A percentile compares a stretch with the other conserved stretches of the same genome.
phyloP scores from a whole-genome alignment of 2,888 invertebrate genomes.

The Phlogophora meticulosa region DNA sequence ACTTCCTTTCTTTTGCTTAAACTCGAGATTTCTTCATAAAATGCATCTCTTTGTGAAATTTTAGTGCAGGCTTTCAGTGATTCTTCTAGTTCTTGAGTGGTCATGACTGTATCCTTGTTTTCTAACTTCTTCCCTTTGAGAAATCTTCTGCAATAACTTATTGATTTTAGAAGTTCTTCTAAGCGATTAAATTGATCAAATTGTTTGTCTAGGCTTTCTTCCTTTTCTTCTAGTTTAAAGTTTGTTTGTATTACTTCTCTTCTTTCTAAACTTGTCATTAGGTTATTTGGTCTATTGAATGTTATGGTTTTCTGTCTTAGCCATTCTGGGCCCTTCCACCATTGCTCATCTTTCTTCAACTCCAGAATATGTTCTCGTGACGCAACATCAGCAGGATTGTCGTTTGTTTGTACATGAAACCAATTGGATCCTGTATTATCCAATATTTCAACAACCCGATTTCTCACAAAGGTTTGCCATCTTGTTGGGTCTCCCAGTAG shows the following conservation, averaged over 20 bases:
- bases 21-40: constrained; percentile 9
- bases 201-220: not conserved
- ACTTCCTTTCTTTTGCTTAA: constrained; percentile 1
- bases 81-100: constrained; percentile 3
- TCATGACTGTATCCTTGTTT: constrained; percentile 1
- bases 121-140: constrained; percentile 6
- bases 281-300: constrained; percentile 9
- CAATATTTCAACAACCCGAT: constrained; percentile 28
- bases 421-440: constrained; percentile 26
- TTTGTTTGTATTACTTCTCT: constrained; percentile 8
- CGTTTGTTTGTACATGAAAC: constrained; percentile 21
- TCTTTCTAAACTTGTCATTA: constrained; percentile 19
- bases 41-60: constrained; percentile 4
- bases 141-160: constrained; percentile 22
- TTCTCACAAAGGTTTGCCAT: constrained; percentile 26
- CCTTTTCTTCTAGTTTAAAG: constrained; percentile 1
- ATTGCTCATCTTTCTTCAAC: constrained; percentile 17
- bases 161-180: constrained; percentile 18
- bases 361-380: constrained; percentile 11
- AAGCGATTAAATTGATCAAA: constrained; percentile 22
- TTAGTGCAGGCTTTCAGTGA: constrained; percentile 10
- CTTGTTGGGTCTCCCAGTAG: constrained; percentile 18
- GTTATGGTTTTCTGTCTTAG: constrained; percentile 8
- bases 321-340: constrained; percentile 29
- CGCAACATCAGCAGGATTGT: constrained; percentile 26